Evolutionary conservation across 2,113 vertebrate species (phyloP), one percentile per base, ranked within the genome.

Genomic region (Oophaga pumilio): DNA sequence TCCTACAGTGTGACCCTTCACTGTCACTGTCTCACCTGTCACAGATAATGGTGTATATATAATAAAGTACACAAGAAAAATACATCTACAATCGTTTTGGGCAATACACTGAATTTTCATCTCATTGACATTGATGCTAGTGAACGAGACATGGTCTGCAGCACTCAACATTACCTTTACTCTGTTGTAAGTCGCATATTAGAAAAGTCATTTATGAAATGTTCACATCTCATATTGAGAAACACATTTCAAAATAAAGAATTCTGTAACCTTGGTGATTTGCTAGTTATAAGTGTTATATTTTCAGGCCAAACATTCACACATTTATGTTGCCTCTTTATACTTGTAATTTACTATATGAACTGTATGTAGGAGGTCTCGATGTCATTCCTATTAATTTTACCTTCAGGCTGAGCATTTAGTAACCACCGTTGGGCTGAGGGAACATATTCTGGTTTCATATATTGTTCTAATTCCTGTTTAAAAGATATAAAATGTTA

Each of bases 391-490:
- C 15, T 53, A 18, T 24, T 82, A 26, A 52, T 43, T 82, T 82
- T 87, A 87, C 86, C 86, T 76, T 64, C n/a, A 76, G 52, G 53
- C 50, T n/a, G 57, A 22, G 86, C 86, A 24, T 87, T 56, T 71
- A 52, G n/a, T 53, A 82, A 11, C 86, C 86, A 87, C 14, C 20
- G 69, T 3, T 87, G 56, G 59, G 59, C 86, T 33, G 69, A 76
- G 15, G 56, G n/a, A 62, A 60, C 2, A 6, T 66, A 87, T 64
- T 83, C 80, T 33, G 79, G 79, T 64, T 83, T 87, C n/a, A 83
- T 33, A 33, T 11, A 15, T 60, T 82, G 79, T 24, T 8, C 53
- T 13, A 87, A n/a, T 2, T 13, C 15, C 79, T 82, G 69, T 64
- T 83, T 18, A 17, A 60, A 59, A 33, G 26, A 33, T 18, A 33